phyloP scores from a whole-genome alignment of 2,113 vertebrate species.

The Chitala chitala region DNA sequence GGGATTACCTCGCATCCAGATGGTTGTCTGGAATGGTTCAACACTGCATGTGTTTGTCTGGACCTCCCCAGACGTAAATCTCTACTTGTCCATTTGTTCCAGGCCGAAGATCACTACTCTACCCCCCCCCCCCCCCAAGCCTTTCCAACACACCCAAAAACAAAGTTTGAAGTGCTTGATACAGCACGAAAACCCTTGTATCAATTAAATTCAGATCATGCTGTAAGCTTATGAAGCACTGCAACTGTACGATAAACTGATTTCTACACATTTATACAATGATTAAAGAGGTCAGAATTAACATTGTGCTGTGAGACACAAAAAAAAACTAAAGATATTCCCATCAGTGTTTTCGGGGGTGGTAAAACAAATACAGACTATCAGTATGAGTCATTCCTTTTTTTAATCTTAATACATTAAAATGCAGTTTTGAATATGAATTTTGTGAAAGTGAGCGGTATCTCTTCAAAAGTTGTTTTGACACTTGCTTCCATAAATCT shows the following conservation, averaged over 20 bases:
- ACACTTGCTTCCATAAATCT: not conserved
- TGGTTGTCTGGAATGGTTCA: not conserved
- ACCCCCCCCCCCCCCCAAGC: not conserved
- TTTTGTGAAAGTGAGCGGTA: no score
- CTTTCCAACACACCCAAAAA: not conserved
- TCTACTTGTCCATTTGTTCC: not conserved
- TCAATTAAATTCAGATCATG: not conserved
- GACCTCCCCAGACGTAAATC: not conserved
- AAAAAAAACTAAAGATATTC: not conserved
- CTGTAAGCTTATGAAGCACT: not conserved
- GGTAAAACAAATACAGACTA: not conserved
- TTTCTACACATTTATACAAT: no score
- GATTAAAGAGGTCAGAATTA: not conserved
- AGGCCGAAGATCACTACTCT: not conserved
- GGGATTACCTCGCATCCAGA: constrained; percentile 9
- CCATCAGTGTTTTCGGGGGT: no score
- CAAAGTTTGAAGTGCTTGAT: not conserved
- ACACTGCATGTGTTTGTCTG: not conserved
- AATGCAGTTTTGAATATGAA: no score
- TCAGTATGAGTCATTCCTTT: no score
- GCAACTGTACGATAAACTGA: not conserved
- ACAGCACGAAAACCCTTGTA: no score
- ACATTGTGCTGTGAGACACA: not conserved
- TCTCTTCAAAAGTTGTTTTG: no score
- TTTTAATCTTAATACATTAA: no score